Conservation (phyloP, 2,888 invertebrate species). For the Drosophila sordidula region DNA sequence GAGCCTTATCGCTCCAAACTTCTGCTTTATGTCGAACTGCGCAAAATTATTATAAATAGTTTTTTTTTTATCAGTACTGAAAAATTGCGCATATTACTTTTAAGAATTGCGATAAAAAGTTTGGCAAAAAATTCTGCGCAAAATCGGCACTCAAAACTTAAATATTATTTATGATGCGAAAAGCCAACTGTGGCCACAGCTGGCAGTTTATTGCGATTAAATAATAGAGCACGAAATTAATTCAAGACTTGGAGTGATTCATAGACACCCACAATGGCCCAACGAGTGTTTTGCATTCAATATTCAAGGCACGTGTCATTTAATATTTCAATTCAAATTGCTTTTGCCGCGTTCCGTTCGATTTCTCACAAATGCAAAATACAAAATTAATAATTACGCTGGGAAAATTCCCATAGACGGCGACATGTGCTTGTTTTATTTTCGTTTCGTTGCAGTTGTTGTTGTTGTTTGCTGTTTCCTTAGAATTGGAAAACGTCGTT, state of each 20-base stretch:
- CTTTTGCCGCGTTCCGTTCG: constrained; percentile 42
- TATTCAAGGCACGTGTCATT: constrained; percentile 57
- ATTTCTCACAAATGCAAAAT: constrained; percentile 49
- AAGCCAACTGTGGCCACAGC: neutral
- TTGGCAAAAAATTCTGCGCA: neutral
- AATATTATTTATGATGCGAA: neutral
- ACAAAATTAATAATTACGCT: constrained; percentile 43
- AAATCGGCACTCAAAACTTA: neutral
- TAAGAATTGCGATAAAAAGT: constrained; percentile 8
- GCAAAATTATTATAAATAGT: constrained; percentile 32
- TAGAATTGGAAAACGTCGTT: constrained; percentile 24
- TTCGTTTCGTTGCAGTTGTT: neutral
- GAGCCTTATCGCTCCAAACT: neutral
- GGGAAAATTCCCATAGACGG: constrained; percentile 20
- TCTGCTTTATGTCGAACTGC: neutral
- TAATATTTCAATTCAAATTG: constrained; percentile 26
- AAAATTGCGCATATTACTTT: constrained; percentile 21
- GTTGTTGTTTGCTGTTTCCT: constrained; percentile 11
- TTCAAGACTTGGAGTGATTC: constrained; percentile 44
- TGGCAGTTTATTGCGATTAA: neutral
- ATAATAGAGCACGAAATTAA: constrained; percentile 19
- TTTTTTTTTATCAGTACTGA: constrained; percentile 13
- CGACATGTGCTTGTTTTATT: constrained; percentile 9
- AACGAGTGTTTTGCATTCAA: constrained; percentile 18
- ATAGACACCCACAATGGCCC: constrained; percentile 29